Conservation (phyloP, 2,797 vertebrate genomes). For the Streptopelia turtur region DNA sequence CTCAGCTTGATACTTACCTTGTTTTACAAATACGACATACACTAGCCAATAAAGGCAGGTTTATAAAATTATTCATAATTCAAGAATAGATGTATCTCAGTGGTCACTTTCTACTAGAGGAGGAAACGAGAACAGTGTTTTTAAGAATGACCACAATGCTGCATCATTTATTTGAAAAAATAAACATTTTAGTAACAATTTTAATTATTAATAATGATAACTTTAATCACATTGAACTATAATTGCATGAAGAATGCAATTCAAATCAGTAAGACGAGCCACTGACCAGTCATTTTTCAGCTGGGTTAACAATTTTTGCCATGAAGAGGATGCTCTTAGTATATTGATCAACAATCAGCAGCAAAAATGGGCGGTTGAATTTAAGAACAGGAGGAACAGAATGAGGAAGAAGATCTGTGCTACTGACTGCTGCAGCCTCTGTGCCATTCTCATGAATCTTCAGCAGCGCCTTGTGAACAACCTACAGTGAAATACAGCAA, state of each 20-base stretch:
- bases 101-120: background rate
- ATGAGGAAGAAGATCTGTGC: constrained; percentile 58
- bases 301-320: constrained; percentile 87
- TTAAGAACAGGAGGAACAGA: constrained; percentile 63
- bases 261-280: background rate
- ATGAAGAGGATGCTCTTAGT: constrained; percentile 86
- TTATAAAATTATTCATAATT: background rate
- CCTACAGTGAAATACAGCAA: constrained; percentile 66
- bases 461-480: constrained; percentile 85
- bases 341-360: constrained; percentile 84
- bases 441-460: constrained; percentile 87
- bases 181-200: background rate
- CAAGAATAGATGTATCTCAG: background rate
- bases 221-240: background rate
- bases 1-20: background rate
- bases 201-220: background rate
- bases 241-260: background rate
- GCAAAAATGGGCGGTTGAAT: constrained; percentile 85
- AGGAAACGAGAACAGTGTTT: background rate
- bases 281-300: constrained; percentile 37
- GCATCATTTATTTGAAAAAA: background rate
- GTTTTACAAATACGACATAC: background rate
- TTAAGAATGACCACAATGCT: background rate
- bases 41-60: background rate
- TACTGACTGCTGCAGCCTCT: constrained; percentile 79